Conservation (phyloP, 2,888 invertebrate genomes). For the Hartigia nigra region DNA sequence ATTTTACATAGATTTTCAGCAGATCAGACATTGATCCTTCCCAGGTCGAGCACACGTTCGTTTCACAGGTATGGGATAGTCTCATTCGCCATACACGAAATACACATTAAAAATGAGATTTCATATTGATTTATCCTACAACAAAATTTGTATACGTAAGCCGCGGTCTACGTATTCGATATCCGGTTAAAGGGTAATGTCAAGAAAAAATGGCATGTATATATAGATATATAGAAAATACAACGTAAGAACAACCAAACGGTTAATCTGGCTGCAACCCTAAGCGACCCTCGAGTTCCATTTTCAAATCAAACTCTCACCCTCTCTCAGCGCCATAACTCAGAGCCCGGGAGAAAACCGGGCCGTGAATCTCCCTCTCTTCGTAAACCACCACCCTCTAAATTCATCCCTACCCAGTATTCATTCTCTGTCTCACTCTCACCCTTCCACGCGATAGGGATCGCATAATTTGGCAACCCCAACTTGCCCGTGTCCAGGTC, state of each 20-base stretch:
- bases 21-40: too few relatives aligned
- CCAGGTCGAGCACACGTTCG: too few relatives aligned
- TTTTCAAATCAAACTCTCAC: not conserved
- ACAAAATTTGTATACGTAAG: too few relatives aligned
- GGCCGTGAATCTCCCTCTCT: slow-evolving; percentile 1
- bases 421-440: not conserved
- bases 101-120: too few relatives aligned
- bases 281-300: slow-evolving; percentile 2
- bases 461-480: not conserved
- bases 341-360: slow-evolving; percentile 4
- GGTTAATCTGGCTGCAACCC: not conserved
- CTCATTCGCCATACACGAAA: too few relatives aligned
- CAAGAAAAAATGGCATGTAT: not conserved
- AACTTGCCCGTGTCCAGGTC: not conserved
- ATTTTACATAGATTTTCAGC: too few relatives aligned
- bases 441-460: slow-evolving; percentile 1
- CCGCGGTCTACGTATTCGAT: too few relatives aligned
- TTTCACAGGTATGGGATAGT: too few relatives aligned
- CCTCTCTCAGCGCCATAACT: not conserved
- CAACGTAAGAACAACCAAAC: not conserved
- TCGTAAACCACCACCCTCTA: not conserved
- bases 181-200: not conserved
- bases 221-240: not conserved
- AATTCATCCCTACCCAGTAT: not conserved
- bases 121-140: too few relatives aligned